Percentiles rank a stretch among this genome's conserved stretches.
Evolutionary conservation across 35 echinoderm and acorn worm species (phyloP).

Genomic region (Eucidaris tribuloides): DNA sequence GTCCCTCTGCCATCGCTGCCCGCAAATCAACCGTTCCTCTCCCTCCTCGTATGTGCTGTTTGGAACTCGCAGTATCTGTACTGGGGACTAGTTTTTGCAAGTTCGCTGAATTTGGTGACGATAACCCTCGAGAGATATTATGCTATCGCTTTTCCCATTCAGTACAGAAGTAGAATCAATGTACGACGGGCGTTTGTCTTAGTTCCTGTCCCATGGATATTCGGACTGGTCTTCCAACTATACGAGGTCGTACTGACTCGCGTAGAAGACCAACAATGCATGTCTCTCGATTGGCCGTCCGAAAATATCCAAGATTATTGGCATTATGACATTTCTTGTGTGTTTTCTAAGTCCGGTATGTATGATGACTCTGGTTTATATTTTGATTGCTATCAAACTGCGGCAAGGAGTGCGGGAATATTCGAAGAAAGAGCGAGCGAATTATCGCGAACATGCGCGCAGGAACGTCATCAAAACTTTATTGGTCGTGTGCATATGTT

Average conservation of each 20-base stretch:
- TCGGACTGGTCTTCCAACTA: constrained; percentile 14
- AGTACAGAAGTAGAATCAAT: neutral
- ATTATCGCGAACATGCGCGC: too few relatives aligned
- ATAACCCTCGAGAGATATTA: constrained; percentile 64
- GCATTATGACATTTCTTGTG: too few relatives aligned
- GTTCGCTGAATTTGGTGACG: constrained; percentile 46
- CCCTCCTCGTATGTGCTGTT: constrained; percentile 39
- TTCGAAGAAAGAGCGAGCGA: too few relatives aligned
- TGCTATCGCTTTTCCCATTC: constrained; percentile 58
- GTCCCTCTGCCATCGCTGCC: constrained; percentile 1
- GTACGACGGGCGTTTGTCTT: neutral
- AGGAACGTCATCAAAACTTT: too few relatives aligned
- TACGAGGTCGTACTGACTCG: constrained; percentile 8
- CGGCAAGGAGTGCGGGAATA: too few relatives aligned
- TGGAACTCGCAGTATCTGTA: constrained; percentile 66
- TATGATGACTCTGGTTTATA: too few relatives aligned
- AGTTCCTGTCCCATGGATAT: neutral
- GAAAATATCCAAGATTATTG: too few relatives aligned
- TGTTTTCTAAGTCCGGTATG: too few relatives aligned
- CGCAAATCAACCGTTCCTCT: neutral
- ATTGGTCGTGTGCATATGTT: too few relatives aligned
- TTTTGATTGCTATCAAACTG: too few relatives aligned
- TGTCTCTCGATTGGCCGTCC: neutral
- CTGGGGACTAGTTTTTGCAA: constrained; percentile 54
- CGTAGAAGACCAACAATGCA: constrained; percentile 2